A percentile compares a stretch with the other conserved stretches of the same genome.
Conservation (phyloP, 2,113 vertebrate species). For the Capra hircus region DNA sequence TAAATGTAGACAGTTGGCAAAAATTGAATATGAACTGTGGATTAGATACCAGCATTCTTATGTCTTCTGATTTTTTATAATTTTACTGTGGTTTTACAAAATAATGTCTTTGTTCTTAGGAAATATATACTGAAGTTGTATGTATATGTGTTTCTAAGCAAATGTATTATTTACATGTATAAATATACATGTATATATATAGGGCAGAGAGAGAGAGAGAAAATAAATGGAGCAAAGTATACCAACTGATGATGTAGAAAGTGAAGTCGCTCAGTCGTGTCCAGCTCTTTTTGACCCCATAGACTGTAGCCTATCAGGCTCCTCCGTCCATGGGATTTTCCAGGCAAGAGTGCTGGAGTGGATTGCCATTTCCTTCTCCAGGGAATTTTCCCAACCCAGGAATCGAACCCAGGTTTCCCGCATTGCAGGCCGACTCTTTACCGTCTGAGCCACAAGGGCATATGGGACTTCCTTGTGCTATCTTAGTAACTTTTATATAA, state of each 20-base stretch:
- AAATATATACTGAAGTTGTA: neutral
- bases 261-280: no score
- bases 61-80: neutral
- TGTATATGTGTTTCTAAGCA: neutral
- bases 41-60: neutral
- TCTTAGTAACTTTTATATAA: neutral
- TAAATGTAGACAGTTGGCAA: neutral
- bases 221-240: neutral
- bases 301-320: no score
- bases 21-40: neutral
- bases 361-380: no score
- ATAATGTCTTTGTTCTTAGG: neutral
- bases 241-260: neutral
- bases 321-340: no score
- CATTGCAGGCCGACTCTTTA: no score
- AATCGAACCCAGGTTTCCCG: accelerated
- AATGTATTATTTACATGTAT: neutral
- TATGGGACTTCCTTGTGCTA: neutral
- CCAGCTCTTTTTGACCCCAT: no score
- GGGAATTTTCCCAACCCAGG: no score
- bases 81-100: neutral
- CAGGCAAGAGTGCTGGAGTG: no score
- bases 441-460: neutral
- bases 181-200: neutral
- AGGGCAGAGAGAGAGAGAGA: neutral